Conservation (phyloP, 2,888 invertebrate genomes). For the Metopia argyrocephala region DNA sequence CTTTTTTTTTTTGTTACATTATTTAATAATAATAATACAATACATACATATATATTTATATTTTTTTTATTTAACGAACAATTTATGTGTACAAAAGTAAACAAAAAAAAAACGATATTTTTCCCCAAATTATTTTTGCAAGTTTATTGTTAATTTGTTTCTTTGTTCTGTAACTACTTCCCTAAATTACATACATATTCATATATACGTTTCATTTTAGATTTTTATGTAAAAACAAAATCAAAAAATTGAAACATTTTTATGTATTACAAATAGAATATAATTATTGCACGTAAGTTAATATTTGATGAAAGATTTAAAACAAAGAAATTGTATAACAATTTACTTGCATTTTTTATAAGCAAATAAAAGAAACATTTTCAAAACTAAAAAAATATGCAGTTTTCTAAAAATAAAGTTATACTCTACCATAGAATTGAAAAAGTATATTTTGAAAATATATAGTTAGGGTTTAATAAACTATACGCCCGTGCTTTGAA, state of each 20-base stretch:
- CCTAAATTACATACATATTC: no score
- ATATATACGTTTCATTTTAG: neutral
- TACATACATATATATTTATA: constrained; percentile 2
- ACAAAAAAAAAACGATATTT: constrained; percentile 14
- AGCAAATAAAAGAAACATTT: constrained; percentile 42
- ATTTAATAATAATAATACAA: constrained; percentile 37
- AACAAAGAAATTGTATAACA: constrained; percentile 61
- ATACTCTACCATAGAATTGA: no score
- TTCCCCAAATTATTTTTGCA: constrained; percentile 24
- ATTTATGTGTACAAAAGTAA: constrained; percentile 48
- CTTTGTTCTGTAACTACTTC: neutral
- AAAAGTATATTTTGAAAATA: no score
- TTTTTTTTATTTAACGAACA: constrained; percentile 39
- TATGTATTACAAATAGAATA: constrained; percentile 6
- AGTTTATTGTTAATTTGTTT: constrained; percentile 35
- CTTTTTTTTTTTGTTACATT: constrained; percentile 41
- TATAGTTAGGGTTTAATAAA: no score
- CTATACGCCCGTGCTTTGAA: no score
- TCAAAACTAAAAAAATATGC: neutral
- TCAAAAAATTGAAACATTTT: neutral
- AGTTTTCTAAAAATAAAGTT: no score
- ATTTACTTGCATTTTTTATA: constrained; percentile 64
- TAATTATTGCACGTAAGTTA: constrained; percentile 50
- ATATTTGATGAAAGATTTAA: constrained; percentile 41
- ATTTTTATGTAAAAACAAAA: constrained; percentile 14